These are phyloP conservation scores for Serranus cabrilla DNA, from an alignment of 2,797 vertebrate genomes.

Conservation along the genomic window DNA sequence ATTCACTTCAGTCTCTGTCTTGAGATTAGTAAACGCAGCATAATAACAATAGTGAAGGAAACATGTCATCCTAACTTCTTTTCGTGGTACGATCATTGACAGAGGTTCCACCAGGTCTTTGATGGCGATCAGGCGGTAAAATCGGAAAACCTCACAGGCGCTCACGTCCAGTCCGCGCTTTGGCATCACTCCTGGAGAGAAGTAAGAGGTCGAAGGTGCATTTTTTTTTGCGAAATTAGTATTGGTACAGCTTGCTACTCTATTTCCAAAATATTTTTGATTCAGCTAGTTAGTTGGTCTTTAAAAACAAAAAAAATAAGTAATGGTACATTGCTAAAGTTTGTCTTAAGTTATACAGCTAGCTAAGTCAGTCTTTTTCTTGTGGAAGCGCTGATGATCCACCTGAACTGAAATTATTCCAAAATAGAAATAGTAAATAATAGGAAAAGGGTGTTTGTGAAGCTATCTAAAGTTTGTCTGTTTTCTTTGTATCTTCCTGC, in stretches of 20 bases:
- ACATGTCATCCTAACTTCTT: slow-evolving; percentile 74
- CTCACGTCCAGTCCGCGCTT: slow-evolving; percentile 93
- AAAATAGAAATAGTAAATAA: too few species aligned
- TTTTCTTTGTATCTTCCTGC: background rate
- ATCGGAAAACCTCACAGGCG: slow-evolving; percentile 92
- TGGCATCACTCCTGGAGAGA: slow-evolving; percentile 89
- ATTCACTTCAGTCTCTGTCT: slow-evolving; percentile 23
- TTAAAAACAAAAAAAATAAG: too few species aligned
- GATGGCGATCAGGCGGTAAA: slow-evolving; percentile 91
- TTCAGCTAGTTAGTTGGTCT: too few species aligned
- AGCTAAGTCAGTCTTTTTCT: background rate
- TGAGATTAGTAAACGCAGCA: background rate
- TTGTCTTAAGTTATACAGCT: too few species aligned
- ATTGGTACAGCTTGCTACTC: too few species aligned
- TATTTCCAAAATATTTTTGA: too few species aligned
- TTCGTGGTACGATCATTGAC: slow-evolving; percentile 93
- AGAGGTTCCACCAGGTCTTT: slow-evolving; percentile 89
- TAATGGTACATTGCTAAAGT: too few species aligned
- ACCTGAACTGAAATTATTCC: too few species aligned
- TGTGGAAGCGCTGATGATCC: too few species aligned
- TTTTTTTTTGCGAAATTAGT: too few species aligned
- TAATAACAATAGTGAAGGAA: accelerated
- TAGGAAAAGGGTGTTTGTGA: too few species aligned
- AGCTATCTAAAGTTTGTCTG: background rate
- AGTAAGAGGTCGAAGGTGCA: slow-evolving; percentile 2